Conservation (phyloP, 2,888 invertebrate genomes). For the Uloborus plumipes region DNA sequence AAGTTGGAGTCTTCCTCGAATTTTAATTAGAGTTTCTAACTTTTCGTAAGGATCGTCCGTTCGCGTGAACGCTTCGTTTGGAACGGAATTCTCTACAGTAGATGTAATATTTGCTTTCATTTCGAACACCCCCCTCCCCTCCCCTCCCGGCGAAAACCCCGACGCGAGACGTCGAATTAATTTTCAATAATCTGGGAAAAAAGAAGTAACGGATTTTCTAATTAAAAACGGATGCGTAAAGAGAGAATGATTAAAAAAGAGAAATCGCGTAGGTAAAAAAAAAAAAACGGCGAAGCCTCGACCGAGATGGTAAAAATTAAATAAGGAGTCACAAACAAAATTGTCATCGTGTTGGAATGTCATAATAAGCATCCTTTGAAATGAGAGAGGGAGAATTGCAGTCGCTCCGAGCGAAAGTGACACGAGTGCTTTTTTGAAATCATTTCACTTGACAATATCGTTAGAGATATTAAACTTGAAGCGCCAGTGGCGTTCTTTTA, state of each 20-base stretch:
- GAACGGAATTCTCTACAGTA: conserved; percentile 40
- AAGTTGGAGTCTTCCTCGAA: conserved; percentile 18
- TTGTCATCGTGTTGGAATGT: conserved; percentile 50
- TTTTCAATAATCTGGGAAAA: conserved; percentile 57
- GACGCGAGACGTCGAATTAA: conserved; percentile 32
- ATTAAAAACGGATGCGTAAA: conserved; percentile 52
- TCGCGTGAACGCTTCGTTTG: conserved; percentile 52
- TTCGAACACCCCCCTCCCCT: conserved; percentile 28
- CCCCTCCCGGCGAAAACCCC: background rate
- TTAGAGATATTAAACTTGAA: too few relatives aligned
- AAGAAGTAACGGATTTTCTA: conserved; percentile 47
- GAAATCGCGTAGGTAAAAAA: background rate
- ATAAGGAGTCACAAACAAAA: conserved; percentile 46
- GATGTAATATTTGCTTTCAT: conserved; percentile 62
- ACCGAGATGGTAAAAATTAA: conserved; percentile 25
- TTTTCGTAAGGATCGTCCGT: conserved; percentile 27
- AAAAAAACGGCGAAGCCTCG: background rate
- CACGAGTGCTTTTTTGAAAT: too few relatives aligned
- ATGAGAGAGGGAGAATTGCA: conserved; percentile 10
- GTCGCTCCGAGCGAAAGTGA: background rate
- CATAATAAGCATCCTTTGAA: conserved; percentile 36
- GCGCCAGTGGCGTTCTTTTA: too few relatives aligned
- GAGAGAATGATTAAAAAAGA: conserved; percentile 9
- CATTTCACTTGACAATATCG: too few relatives aligned
- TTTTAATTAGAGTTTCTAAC: conserved; percentile 55